Conservation (phyloP, 2,797 vertebrate species). For the Acomys russatus region DNA sequence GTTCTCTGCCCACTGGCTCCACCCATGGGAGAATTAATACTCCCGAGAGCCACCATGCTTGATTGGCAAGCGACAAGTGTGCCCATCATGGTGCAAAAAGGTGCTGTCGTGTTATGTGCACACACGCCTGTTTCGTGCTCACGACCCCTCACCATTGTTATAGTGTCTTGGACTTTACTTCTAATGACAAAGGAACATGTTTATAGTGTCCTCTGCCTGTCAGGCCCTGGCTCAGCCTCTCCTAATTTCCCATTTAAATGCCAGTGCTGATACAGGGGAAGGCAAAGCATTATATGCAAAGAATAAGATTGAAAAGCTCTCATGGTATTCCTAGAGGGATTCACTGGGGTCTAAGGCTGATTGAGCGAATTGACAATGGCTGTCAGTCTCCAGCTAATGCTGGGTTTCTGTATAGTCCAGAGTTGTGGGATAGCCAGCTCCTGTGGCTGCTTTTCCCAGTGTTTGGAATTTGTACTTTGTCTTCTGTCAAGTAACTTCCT, state of each 20-base stretch:
- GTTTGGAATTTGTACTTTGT: background rate
- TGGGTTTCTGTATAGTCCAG: background rate
- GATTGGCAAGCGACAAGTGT: background rate
- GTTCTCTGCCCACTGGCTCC: background rate
- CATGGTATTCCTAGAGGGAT: constrained; percentile 13
- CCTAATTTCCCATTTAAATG: background rate
- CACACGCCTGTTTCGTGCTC: background rate
- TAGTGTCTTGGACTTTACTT: background rate
- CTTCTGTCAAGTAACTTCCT: background rate
- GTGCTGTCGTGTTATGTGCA: background rate
- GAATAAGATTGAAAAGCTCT: background rate
- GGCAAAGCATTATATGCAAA: background rate
- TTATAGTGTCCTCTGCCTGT: background rate
- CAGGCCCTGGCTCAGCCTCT: background rate
- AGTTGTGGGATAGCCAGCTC: background rate
- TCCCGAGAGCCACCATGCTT: background rate
- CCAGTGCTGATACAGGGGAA: background rate
- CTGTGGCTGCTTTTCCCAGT: background rate
- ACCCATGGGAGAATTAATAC: background rate
- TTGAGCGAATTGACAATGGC: background rate
- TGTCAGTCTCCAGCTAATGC: background rate
- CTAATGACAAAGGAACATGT: background rate
- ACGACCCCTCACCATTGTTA: background rate
- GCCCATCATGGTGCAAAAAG: rapidly evolving
- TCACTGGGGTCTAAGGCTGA: background rate